Base-by-base conservation (phyloP, 2,113 vertebrate species). In the Neoarius graeffei region DNA sequence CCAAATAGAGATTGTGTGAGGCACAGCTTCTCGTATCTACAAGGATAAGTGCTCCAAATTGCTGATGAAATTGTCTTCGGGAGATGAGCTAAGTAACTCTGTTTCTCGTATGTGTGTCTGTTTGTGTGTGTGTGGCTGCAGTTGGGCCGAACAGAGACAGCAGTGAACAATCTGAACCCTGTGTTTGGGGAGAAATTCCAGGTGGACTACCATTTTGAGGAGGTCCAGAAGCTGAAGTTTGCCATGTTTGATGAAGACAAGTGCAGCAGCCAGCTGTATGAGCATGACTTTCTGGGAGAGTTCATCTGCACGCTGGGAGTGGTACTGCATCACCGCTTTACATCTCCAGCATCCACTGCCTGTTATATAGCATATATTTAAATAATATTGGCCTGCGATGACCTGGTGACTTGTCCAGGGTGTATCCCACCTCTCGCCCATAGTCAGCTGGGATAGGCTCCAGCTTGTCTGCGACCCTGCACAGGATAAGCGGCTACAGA, bases 221-320 rank as follows among this genome's bases (percentile, higher is more conserved):
- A 99, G 90, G 95, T 99, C 69, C 98, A 99, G 94, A 99, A 98
- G 94, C 96, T 99, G 48, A 98, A 98, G 91, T 99, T 99, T 50
- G 97, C 98, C 88, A 92, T 99, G 88, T 99, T 99, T 86, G 98
- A 99, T 89, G 98, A 99, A 93, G 98, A 99, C 93, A 99, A 98
- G 93, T 97, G 98, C 0, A 98, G 98, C 92, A 94, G 90, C 0
- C 98, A 97, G 92, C 95, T 99, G 14, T 97, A 98, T 0, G 98
- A 99, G 60, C 98, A 99, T 0, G 98, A 99, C 90, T 99, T 99
- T 91, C 94, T 99, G 89, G 98, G 98, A 0, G 98, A 99, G 85
- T 98, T 97, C 92, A 95, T 96, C 91, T 99, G 98, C 89, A 99
- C 97, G 0, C 93, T 99, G 74, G 98, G 98, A 94, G 95, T 93